Evolutionary conservation across 2,888 invertebrate genomes (phyloP).

Genomic region (Beris morrisii): DNA sequence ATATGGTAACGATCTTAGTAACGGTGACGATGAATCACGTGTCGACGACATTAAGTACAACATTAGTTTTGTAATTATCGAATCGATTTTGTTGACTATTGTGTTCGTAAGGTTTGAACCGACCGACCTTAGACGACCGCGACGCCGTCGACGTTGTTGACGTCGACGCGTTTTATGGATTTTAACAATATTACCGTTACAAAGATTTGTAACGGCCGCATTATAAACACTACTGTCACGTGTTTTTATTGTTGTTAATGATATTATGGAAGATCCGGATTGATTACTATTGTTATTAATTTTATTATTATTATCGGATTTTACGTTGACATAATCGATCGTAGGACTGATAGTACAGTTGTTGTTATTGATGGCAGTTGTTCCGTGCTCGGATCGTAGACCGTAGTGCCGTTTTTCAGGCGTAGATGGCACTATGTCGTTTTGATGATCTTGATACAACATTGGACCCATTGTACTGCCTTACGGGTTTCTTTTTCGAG

Average conservation of each 20-base stretch:
- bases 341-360: no score
- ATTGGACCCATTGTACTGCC: slow-evolving; percentile 45
- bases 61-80: slow-evolving; percentile 29
- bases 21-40: slow-evolving; percentile 13
- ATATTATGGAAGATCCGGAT: slow-evolving; percentile 25
- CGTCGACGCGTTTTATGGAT: slow-evolving; percentile 17
- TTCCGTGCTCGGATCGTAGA: no score
- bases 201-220: neutral
- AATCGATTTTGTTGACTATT: slow-evolving; percentile 35
- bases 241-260: neutral
- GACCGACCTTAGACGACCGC: slow-evolving; percentile 52
- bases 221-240: neutral
- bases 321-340: no score
- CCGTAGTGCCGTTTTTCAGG: no score
- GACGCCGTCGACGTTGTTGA: slow-evolving; percentile 49
- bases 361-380: no score
- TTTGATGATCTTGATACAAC: slow-evolving; percentile 37
- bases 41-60: neutral
- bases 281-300: slow-evolving; percentile 15
- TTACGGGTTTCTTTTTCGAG: slow-evolving; percentile 13
- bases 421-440: slow-evolving; percentile 2
- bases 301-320: no score
- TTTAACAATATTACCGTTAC: slow-evolving; percentile 12
- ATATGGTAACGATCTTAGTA: slow-evolving; percentile 42
- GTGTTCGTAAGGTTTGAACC: slow-evolving; percentile 24